Conservation (phyloP, 1,140 invertebrate species). For the Leptopilina boulardi region DNA sequence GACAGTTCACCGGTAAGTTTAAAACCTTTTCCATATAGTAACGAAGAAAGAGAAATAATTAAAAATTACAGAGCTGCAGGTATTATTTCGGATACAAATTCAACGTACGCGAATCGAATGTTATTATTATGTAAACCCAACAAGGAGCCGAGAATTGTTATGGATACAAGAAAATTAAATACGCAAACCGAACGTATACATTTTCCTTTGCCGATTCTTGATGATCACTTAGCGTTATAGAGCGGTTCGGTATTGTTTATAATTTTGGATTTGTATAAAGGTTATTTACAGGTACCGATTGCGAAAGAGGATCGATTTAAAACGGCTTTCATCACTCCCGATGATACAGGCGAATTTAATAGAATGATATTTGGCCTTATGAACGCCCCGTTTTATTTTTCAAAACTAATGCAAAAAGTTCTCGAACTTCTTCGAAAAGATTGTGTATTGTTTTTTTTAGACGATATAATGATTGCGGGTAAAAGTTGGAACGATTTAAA, state of each 20-base stretch:
- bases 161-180: no score
- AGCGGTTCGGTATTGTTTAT: background rate
- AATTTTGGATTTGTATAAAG: slow-evolving; percentile 25
- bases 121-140: no score
- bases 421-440: background rate
- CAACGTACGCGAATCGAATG: no score
- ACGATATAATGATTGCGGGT: background rate
- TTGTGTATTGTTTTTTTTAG: background rate
- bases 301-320: background rate
- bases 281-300: slow-evolving; percentile 35
- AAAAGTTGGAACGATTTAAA: background rate
- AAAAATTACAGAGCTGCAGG: no score
- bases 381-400: slow-evolving; percentile 24
- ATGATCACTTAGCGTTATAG: background rate
- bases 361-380: slow-evolving; percentile 39
- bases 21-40: no score
- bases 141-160: no score
- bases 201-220: background rate
- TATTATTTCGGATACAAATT: no score
- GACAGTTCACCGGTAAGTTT: no score
- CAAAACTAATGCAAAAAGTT: background rate
- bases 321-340: background rate
- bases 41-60: no score
- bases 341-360: slow-evolving; percentile 36
- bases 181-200: no score